Evolutionary conservation across 2,113 vertebrate species (phyloP), one percentile per base, ranked within the genome.

Genomic region (Megaceryle maxima): DNA sequence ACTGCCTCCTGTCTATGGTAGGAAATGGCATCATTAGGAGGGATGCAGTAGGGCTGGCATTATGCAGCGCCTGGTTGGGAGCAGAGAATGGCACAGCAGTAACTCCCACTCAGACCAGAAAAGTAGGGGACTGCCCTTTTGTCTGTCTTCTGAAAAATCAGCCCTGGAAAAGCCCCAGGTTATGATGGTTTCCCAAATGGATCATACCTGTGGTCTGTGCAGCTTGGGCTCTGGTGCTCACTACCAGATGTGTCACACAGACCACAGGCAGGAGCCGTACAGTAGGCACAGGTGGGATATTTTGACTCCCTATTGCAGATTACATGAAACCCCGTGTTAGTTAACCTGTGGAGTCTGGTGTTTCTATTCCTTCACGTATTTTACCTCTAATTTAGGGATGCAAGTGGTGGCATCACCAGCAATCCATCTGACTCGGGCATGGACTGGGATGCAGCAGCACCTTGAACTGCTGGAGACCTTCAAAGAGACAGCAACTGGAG

Each of bases 21-120:
- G 89, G 81, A 97, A 98, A 98, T 94, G 93, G 95, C 92, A 97
- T 98, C 97, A 94, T 98, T 98, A 98, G 95, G 74, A 93, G 75
- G 94, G 93, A 97, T 91, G 82, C 88, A 97, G 57, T 53, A 37
- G 35, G 87, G 91, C 94, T 92, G 92, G 88, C 87, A 78, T 97
- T 97, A 96, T 92, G 88, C 88, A 96, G 84, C 2, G 46, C 76
- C 44, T 69, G 57, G 83, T 88, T 10, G 6, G 83, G 80, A 86
- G 81, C 75, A 66, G 41, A 0, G 12, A 70, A 35, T 11, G 2
- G 78, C 85, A 37, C 50, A 76, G 62, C 67, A 79, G 29, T 15
- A 64, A 50, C 55, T 90, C 84, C 64, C 57, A 43, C 75, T 66
- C 5, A 2, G 39, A 59, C 31, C 56, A 59, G 68, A 44, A 74